Evolutionary conservation across 2,888 invertebrate species (phyloP).

Genomic region (Tetragnatha montana): DNA sequence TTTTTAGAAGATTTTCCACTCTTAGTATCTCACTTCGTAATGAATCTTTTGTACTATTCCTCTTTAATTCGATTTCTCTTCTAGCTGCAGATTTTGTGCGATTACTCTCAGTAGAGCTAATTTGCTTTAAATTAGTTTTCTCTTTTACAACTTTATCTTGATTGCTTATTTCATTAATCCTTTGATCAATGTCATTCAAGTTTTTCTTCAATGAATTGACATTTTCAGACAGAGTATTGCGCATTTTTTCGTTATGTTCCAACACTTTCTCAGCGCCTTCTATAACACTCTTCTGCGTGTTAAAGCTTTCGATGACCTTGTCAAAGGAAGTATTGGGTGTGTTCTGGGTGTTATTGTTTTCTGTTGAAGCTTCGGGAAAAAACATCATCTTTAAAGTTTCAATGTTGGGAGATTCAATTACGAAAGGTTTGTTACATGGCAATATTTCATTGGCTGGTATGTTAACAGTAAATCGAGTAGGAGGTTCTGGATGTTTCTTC

Average conservation of each 20-base stretch:
- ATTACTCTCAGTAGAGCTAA: neutral
- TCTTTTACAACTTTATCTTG: neutral
- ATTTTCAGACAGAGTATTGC: conserved; percentile 16
- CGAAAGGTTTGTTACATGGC: neutral
- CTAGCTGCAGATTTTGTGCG: neutral
- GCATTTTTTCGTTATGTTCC: conserved; percentile 5
- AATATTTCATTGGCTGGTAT: conserved; percentile 1
- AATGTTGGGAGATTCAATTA: neutral
- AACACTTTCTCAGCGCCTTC: conserved; percentile 22
- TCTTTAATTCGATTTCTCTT: neutral
- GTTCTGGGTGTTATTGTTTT: neutral
- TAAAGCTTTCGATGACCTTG: neutral
- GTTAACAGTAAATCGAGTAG: conserved; percentile 8
- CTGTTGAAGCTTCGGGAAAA: neutral
- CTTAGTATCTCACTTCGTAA: neutral
- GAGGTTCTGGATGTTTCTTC: conserved; percentile 38
- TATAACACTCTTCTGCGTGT: neutral
- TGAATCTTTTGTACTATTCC: neutral
- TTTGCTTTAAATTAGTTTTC: neutral
- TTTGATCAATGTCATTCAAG: conserved; percentile 24
- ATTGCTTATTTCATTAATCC: conserved; percentile 22
- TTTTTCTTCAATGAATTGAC: conserved; percentile 26
- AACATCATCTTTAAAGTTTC: neutral
- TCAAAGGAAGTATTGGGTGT: neutral
- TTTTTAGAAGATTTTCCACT: neutral